Evolutionary conservation across 2,797 vertebrate species (phyloP), one percentile per base, ranked within the genome.

Genomic region (Ambastaia sidthimunki): DNA sequence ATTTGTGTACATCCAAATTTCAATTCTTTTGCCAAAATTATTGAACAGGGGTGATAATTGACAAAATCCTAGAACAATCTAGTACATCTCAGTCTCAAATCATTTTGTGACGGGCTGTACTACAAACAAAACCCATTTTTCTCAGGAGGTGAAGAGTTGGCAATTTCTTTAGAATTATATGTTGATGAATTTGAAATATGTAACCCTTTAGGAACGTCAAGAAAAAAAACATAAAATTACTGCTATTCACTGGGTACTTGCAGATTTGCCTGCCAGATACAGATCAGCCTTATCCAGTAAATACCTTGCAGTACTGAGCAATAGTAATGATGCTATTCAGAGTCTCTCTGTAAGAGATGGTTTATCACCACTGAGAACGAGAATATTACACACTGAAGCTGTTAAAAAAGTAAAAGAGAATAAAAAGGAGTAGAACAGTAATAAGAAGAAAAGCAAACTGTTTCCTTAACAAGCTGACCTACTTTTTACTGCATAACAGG

Each of bases 401-500:
- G n/a, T n/a, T n/a, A n/a, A n/a, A n/a, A n/a, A n/a, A n/a, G n/a
- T 82, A 66, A 18, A 78, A 66, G 74, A 82, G 57, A 74, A 74
- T 74, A 15, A 72, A 68, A 83, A 60, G 12, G 55, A 83, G 81
- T n/a, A n/a, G n/a, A n/a, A n/a, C n/a, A n/a, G n/a, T n/a, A n/a
- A n/a, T n/a, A n/a, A n/a, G n/a, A n/a, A n/a, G n/a, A n/a, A n/a
- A n/a, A n/a, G n/a, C n/a, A n/a, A n/a, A 83, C 54, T 83, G 74
- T 41, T 66, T 67, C 44, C 60, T 80, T 13, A 82, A 82, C 67
- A 77, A 57, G 54, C 21, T 82, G 44, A 57, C 57, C 71, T n/a
- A 44, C 31, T 47, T 82, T 82, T 82, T 66, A 82, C 57, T 73
- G 69, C 69, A 71, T n/a, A n/a, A n/a, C 18, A 60, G 81, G 60